A percentile compares a stretch with the other conserved stretches of the same genome.
Evolutionary conservation across 92 coral and sea anemone genomes (phyloP).

Genomic region (Porites cylindrica): DNA sequence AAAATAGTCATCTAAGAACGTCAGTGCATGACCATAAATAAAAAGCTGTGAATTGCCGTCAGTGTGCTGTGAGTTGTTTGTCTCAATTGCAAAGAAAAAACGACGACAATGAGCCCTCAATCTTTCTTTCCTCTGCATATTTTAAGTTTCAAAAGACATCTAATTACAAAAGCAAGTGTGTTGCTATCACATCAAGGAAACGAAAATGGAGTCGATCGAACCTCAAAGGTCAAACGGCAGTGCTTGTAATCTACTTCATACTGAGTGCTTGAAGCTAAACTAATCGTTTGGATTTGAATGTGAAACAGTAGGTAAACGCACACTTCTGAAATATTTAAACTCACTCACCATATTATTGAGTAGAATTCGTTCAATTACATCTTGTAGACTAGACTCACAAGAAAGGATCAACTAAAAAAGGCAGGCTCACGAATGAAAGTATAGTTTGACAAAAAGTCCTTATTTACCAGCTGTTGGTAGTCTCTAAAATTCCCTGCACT

Average conservation of each 20-base stretch:
- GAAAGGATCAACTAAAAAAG: background rate
- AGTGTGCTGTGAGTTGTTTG: background rate
- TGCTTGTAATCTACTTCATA: too few species aligned
- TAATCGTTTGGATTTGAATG: background rate
- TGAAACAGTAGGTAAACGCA: background rate
- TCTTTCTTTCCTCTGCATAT: constrained; percentile 39
- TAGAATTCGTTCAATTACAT: constrained; percentile 1
- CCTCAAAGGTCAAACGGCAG: background rate
- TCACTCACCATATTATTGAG: background rate
- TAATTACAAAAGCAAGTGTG: constrained; percentile 31
- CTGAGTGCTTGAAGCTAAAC: background rate
- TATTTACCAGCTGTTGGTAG: background rate
- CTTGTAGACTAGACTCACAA: background rate
- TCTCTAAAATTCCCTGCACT: background rate
- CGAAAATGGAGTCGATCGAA: constrained; percentile 22
- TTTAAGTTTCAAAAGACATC: constrained; percentile 17
- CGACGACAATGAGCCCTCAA: constrained; percentile 33
- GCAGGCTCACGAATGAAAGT: background rate
- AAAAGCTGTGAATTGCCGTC: background rate
- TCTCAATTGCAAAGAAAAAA: background rate
- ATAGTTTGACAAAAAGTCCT: background rate
- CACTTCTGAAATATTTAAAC: background rate
- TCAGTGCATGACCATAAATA: background rate
- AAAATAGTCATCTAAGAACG: too few species aligned
- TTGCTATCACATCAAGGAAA: constrained; percentile 13